These are phyloP conservation scores for Brachirus orientalis DNA, from an alignment of 2,113 vertebrate species.

Conservation along the genomic window DNA sequence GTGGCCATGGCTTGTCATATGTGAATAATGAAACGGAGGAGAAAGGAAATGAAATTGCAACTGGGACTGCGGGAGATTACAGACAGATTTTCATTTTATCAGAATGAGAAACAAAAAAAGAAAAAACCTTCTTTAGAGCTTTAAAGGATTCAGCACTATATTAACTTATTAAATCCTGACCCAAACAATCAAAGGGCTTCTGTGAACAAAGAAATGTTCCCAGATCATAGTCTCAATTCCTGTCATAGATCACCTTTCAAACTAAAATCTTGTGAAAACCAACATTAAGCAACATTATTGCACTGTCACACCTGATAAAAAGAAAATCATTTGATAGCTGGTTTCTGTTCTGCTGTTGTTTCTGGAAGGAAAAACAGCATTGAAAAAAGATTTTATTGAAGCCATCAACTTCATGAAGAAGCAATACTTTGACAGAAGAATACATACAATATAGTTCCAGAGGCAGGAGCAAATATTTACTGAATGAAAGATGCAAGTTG, in stretches of 20 bases:
- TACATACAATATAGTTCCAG: not conserved
- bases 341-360: not conserved
- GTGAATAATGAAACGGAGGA: slow-evolving; percentile 59
- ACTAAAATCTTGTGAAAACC: not conserved
- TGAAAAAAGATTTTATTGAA: slow-evolving; percentile 6
- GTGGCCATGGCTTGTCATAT: slow-evolving; percentile 33
- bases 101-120: not conserved
- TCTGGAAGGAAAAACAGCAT: not conserved
- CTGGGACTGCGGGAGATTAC: slow-evolving; percentile 23
- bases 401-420: slow-evolving; percentile 3
- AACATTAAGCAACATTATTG: not conserved
- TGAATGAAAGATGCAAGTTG: not conserved
- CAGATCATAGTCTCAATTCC: no score
- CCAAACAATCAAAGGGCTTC: no score
- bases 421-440: not conserved
- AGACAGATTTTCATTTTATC: slow-evolving; percentile 10
- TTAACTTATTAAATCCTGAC: no score
- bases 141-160: no score
- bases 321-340: no score
- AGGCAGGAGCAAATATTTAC: not conserved
- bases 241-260: not conserved
- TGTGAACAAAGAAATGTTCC: not conserved
- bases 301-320: not conserved
- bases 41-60: slow-evolving; percentile 18
- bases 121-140: not conserved